phyloP scores from a whole-genome alignment of 1,140 invertebrate species.

The Ips typographus region DNA sequence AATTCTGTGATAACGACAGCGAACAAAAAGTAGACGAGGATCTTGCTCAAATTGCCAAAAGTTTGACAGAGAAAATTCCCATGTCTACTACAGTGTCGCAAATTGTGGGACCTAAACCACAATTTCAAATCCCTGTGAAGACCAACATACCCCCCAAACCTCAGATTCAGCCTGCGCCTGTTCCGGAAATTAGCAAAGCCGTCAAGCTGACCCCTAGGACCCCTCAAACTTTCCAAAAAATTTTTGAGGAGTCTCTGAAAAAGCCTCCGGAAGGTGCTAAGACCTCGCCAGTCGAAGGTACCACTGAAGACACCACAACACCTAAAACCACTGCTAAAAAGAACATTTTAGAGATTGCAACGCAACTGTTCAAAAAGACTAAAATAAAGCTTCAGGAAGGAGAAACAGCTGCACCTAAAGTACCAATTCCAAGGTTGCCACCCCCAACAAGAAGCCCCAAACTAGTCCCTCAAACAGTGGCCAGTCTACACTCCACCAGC shows the following conservation, averaged over 20 bases:
- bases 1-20: slow-evolving; percentile 37
- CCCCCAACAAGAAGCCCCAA: slow-evolving; percentile 12
- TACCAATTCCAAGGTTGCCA: slow-evolving; percentile 29
- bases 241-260: slow-evolving; percentile 50
- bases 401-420: slow-evolving; percentile 38
- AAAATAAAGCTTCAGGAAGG: slow-evolving; percentile 42
- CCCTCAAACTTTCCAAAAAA: slow-evolving; percentile 49
- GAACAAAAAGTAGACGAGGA: slow-evolving; percentile 41
- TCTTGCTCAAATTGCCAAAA: slow-evolving; percentile 38
- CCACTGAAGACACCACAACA: neutral
- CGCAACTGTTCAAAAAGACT: slow-evolving; percentile 45
- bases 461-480: slow-evolving; percentile 39
- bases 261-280: slow-evolving; percentile 36
- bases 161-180: slow-evolving; percentile 29
- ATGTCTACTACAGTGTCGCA: slow-evolving; percentile 39
- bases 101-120: slow-evolving; percentile 36
- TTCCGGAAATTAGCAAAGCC: slow-evolving; percentile 34
- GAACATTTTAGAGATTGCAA: slow-evolving; percentile 48
- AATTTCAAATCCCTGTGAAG: slow-evolving; percentile 37
- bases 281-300: slow-evolving; percentile 18
- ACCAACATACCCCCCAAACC: slow-evolving; percentile 32
- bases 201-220: slow-evolving; percentile 36
- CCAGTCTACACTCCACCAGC: slow-evolving; percentile 47
- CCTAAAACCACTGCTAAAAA: slow-evolving; percentile 29
- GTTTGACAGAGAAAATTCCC: slow-evolving; percentile 38